Conservation (phyloP, 1,140 invertebrate species). For the Pseudomyrmex cubaensis region DNA sequence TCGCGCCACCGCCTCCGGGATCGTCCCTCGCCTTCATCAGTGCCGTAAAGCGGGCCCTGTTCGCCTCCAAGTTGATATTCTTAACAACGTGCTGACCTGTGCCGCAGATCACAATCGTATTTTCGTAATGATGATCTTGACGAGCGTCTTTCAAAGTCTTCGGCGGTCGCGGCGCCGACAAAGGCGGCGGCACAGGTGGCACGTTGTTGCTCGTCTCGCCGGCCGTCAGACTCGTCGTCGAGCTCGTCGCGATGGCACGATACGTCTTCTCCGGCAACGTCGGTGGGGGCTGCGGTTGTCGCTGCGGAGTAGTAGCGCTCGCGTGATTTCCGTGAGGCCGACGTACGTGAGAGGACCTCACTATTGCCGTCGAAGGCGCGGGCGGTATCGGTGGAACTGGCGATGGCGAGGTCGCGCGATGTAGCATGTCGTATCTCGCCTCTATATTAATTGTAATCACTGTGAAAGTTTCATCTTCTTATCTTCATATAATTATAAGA, state of each 20-base stretch:
- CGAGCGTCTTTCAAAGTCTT: constrained; percentile 74
- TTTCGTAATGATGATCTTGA: constrained; percentile 87
- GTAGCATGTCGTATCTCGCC: constrained; percentile 84
- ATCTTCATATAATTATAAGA: too few species aligned
- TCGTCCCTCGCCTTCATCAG: constrained; percentile 83
- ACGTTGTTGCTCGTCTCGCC: constrained; percentile 69
- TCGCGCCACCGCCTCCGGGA: constrained; percentile 57
- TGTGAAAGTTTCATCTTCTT: constrained; percentile 2
- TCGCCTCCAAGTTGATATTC: constrained; percentile 81
- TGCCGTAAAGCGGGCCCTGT: constrained; percentile 79
- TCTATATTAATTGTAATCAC: constrained; percentile 76
- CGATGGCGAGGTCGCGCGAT: constrained; percentile 81
- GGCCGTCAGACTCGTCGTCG: constrained; percentile 63
- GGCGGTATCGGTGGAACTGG: constrained; percentile 74
- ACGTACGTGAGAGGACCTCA: constrained; percentile 72
- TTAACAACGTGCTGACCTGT: constrained; percentile 83
- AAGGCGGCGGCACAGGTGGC: constrained; percentile 80
- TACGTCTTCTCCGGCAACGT: constrained; percentile 78
- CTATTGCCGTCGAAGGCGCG: constrained; percentile 73
- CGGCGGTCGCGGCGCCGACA: constrained; percentile 80
- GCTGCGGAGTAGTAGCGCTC: constrained; percentile 18
- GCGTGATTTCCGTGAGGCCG: constrained; percentile 65
- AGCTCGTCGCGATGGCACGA: constrained; percentile 59
- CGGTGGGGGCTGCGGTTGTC: constrained; percentile 74
- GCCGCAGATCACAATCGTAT: constrained; percentile 87